Base-by-base conservation (phyloP, 2,113 vertebrate species). In the Peromyscus californicus region DNA sequence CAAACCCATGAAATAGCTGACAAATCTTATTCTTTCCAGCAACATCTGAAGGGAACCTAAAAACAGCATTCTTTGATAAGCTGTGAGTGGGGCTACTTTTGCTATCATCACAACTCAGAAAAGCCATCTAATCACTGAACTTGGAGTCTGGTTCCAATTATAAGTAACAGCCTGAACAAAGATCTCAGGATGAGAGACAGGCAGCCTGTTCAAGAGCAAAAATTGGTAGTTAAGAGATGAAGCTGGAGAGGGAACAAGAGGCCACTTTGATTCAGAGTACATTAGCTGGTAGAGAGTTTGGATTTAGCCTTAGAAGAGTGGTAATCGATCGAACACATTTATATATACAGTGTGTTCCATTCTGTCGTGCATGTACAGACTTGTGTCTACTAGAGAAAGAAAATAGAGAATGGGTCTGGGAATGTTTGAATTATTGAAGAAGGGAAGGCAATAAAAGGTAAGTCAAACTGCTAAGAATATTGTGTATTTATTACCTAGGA, bases 41-140 rank as follows among this genome's bases (percentile, higher is more conserved):
- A 15, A 48, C 48, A 96, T 95, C 93, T 95, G 21, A 80, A 97
- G 59, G 90, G 51, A 82, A 76, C 61, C 45, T 96, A 48, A 96
- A 93, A 59, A 59, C 13, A 74, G 2, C 86, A 61, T 59, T 90
- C 69, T 79, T 69, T 9, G n/a, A 42, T 31, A 54, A 67, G 45
- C 33, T 93, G 16, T 95, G 74, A 93, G 17, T 4, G 26, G 74
- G 12, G 4, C 21, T 39, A 92, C 57, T 97, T 93, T 93, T 93
- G 19, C 90, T 95, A 22, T 80, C 42, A 90, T n/a, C 65, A 74
- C 45, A 42, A 78, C 31, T 96, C 80, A 97, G 84, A 96, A 96
- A 36, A 88, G 65, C 33, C 72, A 12, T 91, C 29, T 93, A 78
- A 88, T 87, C 26, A 90, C 51, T 83, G 45, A 96, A 29, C n/a